Evolutionary conservation across 2,797 vertebrate species (phyloP).

Genomic region (Cephalopachus bancanus): DNA sequence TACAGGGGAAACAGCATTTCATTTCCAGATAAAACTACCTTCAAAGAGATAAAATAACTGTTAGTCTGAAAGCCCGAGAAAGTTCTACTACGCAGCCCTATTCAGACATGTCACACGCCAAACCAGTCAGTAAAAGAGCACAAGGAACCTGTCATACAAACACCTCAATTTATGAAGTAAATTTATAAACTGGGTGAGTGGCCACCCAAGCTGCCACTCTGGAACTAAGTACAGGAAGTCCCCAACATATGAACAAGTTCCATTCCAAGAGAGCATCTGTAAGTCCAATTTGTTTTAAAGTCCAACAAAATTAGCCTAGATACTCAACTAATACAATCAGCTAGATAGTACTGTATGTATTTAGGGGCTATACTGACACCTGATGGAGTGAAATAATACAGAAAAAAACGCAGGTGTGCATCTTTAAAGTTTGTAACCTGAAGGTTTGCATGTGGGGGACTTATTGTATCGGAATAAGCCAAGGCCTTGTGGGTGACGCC

Average conservation of each 20-base stretch:
- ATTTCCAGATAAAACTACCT: constrained; percentile 49
- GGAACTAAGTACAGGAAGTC: not conserved
- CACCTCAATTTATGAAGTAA: not conserved
- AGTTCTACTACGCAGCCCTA: not conserved
- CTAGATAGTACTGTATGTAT: no score
- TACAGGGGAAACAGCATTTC: not conserved
- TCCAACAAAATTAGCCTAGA: no score
- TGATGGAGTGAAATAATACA: no score
- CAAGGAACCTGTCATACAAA: not conserved
- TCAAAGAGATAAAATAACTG: not conserved
- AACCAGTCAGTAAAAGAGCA: not conserved
- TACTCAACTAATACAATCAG: no score
- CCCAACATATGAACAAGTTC: no score
- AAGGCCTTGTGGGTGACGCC: not conserved
- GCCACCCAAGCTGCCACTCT: not conserved
- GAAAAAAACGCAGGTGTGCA: no score
- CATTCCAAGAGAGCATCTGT: no score
- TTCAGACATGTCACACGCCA: not conserved
- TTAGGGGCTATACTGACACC: no score
- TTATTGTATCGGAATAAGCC: not conserved
- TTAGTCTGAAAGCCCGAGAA: not conserved
- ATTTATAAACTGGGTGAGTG: no score
- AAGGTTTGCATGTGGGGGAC: no score
- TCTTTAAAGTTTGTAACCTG: no score
- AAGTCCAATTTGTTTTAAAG: no score